Base-by-base conservation (phyloP, 2,888 invertebrate species). In the Vannuccia rotundouncinata region DNA sequence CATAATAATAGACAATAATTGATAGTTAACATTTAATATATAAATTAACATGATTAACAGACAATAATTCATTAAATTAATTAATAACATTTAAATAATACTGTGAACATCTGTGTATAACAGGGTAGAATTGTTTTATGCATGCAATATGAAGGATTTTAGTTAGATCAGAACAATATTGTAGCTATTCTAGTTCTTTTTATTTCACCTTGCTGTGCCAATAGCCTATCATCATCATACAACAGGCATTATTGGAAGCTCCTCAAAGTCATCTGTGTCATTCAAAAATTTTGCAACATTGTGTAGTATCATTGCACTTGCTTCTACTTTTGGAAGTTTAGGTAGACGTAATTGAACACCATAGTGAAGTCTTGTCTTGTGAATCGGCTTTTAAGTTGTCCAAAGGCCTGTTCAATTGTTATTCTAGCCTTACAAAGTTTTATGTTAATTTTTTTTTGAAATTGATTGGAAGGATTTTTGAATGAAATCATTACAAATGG, bases 231-330 rank as follows among this genome's bases (percentile, higher is more conserved):
- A 29, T 30, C 25, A 60, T 66, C 30, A n/a, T 13, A 28, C n/a
- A 76, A 76, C 45, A 45, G 45, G 45, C 45, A 45, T 45, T 45
- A 45, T 45, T 45, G 45, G 45, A 45, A 45, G 45, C 45, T 45
- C 45, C 45, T 45, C 45, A 45, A 45, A 45, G 45, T 45, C 45
- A 45, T 45, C 45, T 13, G 45, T 17, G 17, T 45, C 10, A 45
- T 45, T 45, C 45, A 45, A 45, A 45, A 45, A 45, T 45, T 45
- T 45, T 45, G 45, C 45, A 45, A 45, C 45, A 45, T 45, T 45
- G 17, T 45, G 45, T 45, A 45, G 17, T 13, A 45, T 45, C 45
- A 45, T 45, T 45, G 45, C 45, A 45, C 10, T 17, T 45, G 45
- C 45, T 45, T 13, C 45, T 45, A 45, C 45, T 45, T 45, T 5